Percentiles rank a stretch among this genome's conserved stretches.
Evolutionary conservation across 2,888 invertebrate species (phyloP).

Genomic region (Brenthis daphne): DNA sequence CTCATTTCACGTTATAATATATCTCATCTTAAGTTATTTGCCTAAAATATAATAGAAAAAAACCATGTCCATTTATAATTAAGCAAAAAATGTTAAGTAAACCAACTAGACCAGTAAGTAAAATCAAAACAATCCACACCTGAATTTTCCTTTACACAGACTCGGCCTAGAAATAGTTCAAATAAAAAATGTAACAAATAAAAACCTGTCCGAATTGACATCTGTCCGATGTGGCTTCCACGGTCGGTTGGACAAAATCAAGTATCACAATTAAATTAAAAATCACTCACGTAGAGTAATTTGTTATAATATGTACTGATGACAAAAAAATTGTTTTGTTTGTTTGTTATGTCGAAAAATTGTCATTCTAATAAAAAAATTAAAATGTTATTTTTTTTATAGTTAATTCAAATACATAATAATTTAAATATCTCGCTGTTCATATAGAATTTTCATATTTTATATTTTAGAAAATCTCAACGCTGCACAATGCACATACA

Average conservation of each 20-base stretch:
- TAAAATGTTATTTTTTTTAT: too few relatives aligned
- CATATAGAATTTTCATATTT: too few relatives aligned
- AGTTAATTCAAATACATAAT: too few relatives aligned
- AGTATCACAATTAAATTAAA: slow-evolving; percentile 81
- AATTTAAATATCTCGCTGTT: too few relatives aligned
- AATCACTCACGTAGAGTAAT: slow-evolving; percentile 72
- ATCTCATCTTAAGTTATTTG: too few relatives aligned
- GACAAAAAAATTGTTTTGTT: slow-evolving; percentile 46
- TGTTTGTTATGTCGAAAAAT: not conserved
- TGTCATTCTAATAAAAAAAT: not conserved
- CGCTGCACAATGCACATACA: too few relatives aligned
- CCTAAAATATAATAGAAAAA: too few relatives aligned
- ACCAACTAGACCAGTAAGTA: not conserved
- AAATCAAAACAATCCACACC: not conserved
- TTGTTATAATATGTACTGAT: slow-evolving; percentile 63
- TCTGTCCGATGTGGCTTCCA: slow-evolving; percentile 67
- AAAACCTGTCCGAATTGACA: slow-evolving; percentile 70
- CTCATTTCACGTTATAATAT: too few relatives aligned
- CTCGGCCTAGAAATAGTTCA: slow-evolving; percentile 22
- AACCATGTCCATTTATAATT: too few relatives aligned
- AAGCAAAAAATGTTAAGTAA: too few relatives aligned
- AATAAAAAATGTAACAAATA: slow-evolving; percentile 44
- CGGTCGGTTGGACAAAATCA: slow-evolving; percentile 75
- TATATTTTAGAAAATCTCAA: too few relatives aligned
- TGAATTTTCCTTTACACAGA: slow-evolving; percentile 10